Conservation (phyloP, 2,888 invertebrate species). For the Drosophila testacea region DNA sequence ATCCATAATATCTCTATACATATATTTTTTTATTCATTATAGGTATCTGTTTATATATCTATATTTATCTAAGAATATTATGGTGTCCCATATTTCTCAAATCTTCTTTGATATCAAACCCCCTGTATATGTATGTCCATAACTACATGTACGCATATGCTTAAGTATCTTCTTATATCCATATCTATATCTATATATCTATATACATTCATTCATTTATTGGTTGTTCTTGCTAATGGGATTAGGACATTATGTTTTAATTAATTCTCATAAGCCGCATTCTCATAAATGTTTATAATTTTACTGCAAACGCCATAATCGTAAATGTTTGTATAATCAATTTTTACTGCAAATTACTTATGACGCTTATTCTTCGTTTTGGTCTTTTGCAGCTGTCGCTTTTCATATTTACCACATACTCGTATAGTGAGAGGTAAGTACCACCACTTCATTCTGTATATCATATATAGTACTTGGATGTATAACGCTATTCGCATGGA, state of each 20-base stretch:
- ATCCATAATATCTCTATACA: no score
- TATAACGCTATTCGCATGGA: constrained; percentile 22
- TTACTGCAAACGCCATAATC: constrained; percentile 3
- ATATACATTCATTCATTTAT: background rate
- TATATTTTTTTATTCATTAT: no score
- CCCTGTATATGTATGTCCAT: no score
- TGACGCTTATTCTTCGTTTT: constrained; percentile 14
- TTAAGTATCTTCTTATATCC: no score
- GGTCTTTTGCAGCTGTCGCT: constrained; percentile 34
- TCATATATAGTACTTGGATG: background rate
- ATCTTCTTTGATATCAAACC: no score
- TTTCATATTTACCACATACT: constrained; percentile 7
- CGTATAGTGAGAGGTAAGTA: constrained; percentile 43
- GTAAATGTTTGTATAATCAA: constrained; percentile 24
- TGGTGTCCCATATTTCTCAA: no score
- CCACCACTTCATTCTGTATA: background rate
- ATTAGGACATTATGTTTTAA: background rate
- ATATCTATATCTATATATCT: no score
- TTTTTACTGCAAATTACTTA: constrained; percentile 39
- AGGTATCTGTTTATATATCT: background rate
- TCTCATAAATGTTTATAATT: constrained; percentile 13
- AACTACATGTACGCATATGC: no score
- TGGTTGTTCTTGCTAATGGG: no score
- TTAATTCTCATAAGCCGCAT: constrained; percentile 7
- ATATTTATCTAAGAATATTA: background rate